A percentile compares a stretch with the other conserved stretches of the same genome.
These are phyloP conservation scores for Mesitornis unicolor DNA, from an alignment of 2,113 vertebrate genomes.

Conservation along the genomic window DNA sequence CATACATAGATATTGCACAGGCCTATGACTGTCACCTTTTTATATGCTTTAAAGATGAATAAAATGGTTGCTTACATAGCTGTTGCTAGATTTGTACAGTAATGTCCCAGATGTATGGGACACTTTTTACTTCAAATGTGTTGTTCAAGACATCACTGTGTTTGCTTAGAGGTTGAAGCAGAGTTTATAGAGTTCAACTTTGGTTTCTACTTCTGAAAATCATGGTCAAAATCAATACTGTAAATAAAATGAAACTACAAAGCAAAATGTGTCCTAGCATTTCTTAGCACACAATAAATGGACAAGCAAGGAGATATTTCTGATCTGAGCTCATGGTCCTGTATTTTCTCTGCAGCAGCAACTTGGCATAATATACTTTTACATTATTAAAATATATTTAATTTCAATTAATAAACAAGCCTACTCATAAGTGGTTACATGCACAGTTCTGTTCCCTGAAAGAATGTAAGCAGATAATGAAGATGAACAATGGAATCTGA, in stretches of 20 bases:
- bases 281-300: not conserved
- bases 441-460: not conserved
- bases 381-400: not conserved
- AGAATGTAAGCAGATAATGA: not conserved
- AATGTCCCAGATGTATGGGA: not conserved
- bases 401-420: not conserved
- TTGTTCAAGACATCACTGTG: not conserved
- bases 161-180: not conserved
- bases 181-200: not conserved
- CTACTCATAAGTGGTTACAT: not conserved
- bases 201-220: not conserved
- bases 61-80: not conserved
- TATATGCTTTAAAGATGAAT: not conserved
- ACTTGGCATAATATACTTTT: not conserved
- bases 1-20: not conserved
- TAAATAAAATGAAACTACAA: not conserved
- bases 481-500: not conserved
- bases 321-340: not conserved
- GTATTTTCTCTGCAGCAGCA: not conserved
- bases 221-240: not conserved
- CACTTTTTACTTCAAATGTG: not conserved
- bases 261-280: not conserved
- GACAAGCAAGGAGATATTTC: not conserved
- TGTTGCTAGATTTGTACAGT: not conserved
- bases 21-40: not conserved